Evolutionary conservation across 2,113 vertebrate species (phyloP).

Genomic region (Melanostigma gelatinosum): DNA sequence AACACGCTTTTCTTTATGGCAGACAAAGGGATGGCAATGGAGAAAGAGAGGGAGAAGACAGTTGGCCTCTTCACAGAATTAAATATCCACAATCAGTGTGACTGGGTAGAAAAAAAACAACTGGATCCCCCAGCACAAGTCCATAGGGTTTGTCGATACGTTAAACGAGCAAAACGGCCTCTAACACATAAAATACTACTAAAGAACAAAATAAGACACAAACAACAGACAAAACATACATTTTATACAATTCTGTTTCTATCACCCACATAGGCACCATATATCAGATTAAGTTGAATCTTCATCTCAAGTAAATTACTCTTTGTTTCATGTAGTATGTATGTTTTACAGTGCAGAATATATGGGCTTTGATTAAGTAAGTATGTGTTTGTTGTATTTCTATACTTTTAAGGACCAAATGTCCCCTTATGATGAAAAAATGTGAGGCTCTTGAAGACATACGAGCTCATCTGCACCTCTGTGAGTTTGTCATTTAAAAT

Average conservation of each 20-base stretch:
- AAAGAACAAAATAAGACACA: slow-evolving; percentile 54
- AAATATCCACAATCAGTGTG: slow-evolving; percentile 86
- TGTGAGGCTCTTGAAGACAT: neutral
- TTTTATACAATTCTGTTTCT: slow-evolving; percentile 81
- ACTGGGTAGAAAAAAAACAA: slow-evolving; percentile 72
- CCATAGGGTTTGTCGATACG: slow-evolving; percentile 89
- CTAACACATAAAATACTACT: slow-evolving; percentile 72
- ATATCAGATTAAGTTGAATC: slow-evolving; percentile 77
- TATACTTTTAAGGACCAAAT: slow-evolving; percentile 51
- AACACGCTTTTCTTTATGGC: slow-evolving; percentile 79
- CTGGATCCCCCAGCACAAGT: slow-evolving; percentile 85
- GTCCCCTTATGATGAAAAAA: neutral
- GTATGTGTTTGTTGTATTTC: slow-evolving; percentile 53
- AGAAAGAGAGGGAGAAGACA: slow-evolving; percentile 74
- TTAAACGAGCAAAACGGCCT: slow-evolving; percentile 62
- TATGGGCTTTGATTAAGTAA: slow-evolving; percentile 85
- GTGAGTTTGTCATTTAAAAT: neutral
- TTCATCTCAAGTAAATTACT: slow-evolving; percentile 86
- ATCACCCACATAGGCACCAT: slow-evolving; percentile 62
- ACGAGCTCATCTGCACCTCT: neutral
- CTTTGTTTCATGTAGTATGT: slow-evolving; percentile 82
- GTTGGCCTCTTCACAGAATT: slow-evolving; percentile 77
- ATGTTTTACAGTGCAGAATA: slow-evolving; percentile 94
- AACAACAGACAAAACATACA: slow-evolving; percentile 68
- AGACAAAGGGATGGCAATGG: slow-evolving; percentile 57